Evolutionary conservation across 2,797 vertebrate species (phyloP), one percentile per base, ranked within the genome.

Genomic region (Psittacula derbiana): DNA sequence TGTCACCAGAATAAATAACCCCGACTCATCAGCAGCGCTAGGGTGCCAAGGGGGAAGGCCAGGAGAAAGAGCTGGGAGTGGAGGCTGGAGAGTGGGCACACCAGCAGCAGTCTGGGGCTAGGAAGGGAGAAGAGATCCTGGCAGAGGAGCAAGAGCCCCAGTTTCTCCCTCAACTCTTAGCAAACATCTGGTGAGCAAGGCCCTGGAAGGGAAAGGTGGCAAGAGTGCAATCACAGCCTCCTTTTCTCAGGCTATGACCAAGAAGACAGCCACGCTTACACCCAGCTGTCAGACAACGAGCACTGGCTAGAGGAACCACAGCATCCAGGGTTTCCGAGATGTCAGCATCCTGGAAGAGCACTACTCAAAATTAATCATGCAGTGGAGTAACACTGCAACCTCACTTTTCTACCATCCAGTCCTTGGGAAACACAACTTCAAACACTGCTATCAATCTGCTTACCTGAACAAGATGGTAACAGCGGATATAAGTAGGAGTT

Each of bases 1-100:
- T 0, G 2, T 18, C 6, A 2, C n/a, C 1, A 6, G n/a, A 61
- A 21, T 75, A 47, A 82, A 36, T 47, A 88, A 65, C 13, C 6
- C 0, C 0, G 58, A 62, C 47, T 14, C 6, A 2, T 25, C 46
- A 46, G 61, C 31, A 33, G 47, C 8, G 17, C 47, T 52, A 65
- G 16, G 16, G 43, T 33, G 67, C 38, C 4, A 2, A 36, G 36
- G 18, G 86, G 14, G 28, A 58, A 55, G 40, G 73, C 16, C 66
- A 67, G 8, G 9, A 86, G 44, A 28, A 67, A 41, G 31, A 43
- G 38, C 27, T 40, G 53, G 47, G 21, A 66, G 16, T 7, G 11
- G 9, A 24, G 31, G 19, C 6, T 49, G 28, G 25, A 79, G 15
- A 88, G 1, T 8, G 16, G 10, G 23, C 28, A 74, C 16, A 64